Conservation (phyloP, 1,140 invertebrate genomes). For the Spodoptera litura region DNA sequence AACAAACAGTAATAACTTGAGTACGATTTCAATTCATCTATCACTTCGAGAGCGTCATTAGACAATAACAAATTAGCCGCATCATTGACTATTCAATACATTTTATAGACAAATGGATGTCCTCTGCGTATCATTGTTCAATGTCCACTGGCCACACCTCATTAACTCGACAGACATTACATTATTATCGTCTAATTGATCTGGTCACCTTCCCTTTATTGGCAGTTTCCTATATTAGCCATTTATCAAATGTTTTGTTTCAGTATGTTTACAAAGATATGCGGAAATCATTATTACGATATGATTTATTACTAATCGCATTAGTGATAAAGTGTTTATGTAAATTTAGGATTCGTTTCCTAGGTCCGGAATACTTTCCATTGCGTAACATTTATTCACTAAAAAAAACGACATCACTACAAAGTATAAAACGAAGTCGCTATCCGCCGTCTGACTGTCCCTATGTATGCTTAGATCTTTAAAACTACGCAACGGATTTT, state of each 20-base stretch:
- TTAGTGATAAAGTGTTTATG: constrained; percentile 49
- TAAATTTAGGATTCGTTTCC: constrained; percentile 24
- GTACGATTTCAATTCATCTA: neutral
- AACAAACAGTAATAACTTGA: neutral
- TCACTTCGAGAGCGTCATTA: neutral
- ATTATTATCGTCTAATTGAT: constrained; percentile 36
- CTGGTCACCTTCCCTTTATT: constrained; percentile 57
- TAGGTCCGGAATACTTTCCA: constrained; percentile 29
- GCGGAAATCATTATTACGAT: constrained; percentile 71
- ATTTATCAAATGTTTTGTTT: constrained; percentile 71
- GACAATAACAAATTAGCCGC: constrained; percentile 23
- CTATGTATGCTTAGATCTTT: too few species aligned
- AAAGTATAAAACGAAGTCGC: too few species aligned
- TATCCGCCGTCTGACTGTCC: too few species aligned
- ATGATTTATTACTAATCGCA: constrained; percentile 57
- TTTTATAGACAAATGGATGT: constrained; percentile 22
- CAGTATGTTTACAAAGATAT: constrained; percentile 61
- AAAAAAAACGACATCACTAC: neutral
- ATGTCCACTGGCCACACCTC: neutral
- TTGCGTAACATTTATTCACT: neutral
- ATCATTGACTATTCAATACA: constrained; percentile 15
- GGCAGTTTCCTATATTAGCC: constrained; percentile 64
- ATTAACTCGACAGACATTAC: constrained; percentile 17
- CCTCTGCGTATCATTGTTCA: constrained; percentile 38
- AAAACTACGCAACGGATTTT: too few species aligned